phyloP scores from a whole-genome alignment of 2,113 vertebrate species.

The Microtus oregoni region DNA sequence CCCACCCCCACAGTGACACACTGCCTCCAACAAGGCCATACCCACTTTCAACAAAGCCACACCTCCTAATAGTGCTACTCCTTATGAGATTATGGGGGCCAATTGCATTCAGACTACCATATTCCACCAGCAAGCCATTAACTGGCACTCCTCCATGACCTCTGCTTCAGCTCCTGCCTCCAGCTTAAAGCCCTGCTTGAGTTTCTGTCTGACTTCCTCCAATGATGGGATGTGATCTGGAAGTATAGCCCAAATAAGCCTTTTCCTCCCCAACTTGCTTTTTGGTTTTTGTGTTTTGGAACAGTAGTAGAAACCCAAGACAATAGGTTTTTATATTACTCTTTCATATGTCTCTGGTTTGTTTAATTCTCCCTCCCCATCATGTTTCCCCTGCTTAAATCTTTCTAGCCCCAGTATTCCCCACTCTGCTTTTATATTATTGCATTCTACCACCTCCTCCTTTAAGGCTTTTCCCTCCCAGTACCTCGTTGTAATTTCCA shows the following conservation, averaged over 20 bases:
- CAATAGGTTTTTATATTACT: not conserved
- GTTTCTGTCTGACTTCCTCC: not conserved
- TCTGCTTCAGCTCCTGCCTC: too few relatives aligned
- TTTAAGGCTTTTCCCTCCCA: not conserved
- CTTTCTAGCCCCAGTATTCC: not conserved
- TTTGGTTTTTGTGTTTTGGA: not conserved
- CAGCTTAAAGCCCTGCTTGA: too few relatives aligned
- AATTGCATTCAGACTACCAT: too few relatives aligned
- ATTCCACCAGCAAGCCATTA: too few relatives aligned
- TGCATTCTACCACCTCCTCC: not conserved
- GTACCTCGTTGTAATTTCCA: not conserved
- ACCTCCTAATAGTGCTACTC: too few relatives aligned
- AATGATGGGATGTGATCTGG: not conserved
- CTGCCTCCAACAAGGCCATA: too few relatives aligned
- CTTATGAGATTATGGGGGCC: too few relatives aligned
- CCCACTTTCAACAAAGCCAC: too few relatives aligned
- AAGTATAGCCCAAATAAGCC: not conserved
- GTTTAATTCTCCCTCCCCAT: not conserved
- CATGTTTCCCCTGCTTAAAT: not conserved
- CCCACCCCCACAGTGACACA: too few relatives aligned
- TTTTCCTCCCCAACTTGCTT: not conserved
- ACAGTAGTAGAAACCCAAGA: not conserved
- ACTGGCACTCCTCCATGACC: too few relatives aligned
- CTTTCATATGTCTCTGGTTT: not conserved
- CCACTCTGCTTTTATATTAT: not conserved